Conservation (phyloP, 2,113 vertebrate genomes). For the Hippocampus abdominalis region DNA sequence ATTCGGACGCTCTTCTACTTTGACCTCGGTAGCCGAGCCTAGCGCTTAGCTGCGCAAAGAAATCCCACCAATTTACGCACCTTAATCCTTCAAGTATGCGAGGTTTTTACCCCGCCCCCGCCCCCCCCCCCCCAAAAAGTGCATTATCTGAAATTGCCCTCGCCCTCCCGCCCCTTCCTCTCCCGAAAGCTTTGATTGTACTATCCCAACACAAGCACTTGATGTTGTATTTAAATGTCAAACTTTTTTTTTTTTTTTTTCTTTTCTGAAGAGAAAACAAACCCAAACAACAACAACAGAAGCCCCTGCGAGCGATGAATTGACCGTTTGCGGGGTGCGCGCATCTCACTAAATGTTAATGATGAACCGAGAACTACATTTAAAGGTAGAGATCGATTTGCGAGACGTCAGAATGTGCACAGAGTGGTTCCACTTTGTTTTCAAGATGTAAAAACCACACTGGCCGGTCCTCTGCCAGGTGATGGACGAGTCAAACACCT, state of each 20-base stretch:
- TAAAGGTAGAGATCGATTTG: conserved; percentile 64
- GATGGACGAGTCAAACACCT: conserved; percentile 39
- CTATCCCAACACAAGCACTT: conserved; percentile 65
- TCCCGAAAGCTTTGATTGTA: conserved; percentile 70
- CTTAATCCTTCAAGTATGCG: conserved; percentile 72
- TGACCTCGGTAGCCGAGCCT: conserved; percentile 63
- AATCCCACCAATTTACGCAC: conserved; percentile 66
- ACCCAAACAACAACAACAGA: conserved; percentile 1
- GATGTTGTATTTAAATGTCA: conserved; percentile 60
- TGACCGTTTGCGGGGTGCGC: conserved; percentile 29
- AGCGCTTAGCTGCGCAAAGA: conserved; percentile 58
- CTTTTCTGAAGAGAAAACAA: background rate
- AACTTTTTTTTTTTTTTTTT: conserved; percentile 45
- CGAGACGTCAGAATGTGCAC: conserved; percentile 73
- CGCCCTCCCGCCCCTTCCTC: conserved; percentile 12
- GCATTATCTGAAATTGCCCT: conserved; percentile 37
- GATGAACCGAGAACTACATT: conserved; percentile 53
- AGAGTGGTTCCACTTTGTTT: conserved; percentile 72
- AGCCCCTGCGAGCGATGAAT: conserved; percentile 44
- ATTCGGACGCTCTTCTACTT: conserved; percentile 50
- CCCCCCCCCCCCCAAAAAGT: conserved; percentile 37
- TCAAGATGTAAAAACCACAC: conserved; percentile 60
- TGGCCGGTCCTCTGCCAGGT: conserved; percentile 65
- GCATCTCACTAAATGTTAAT: conserved; percentile 27
- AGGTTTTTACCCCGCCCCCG: conserved; percentile 45